phyloP scores from a whole-genome alignment of 2,888 invertebrate genomes.

The Dexiosoma caninum region DNA sequence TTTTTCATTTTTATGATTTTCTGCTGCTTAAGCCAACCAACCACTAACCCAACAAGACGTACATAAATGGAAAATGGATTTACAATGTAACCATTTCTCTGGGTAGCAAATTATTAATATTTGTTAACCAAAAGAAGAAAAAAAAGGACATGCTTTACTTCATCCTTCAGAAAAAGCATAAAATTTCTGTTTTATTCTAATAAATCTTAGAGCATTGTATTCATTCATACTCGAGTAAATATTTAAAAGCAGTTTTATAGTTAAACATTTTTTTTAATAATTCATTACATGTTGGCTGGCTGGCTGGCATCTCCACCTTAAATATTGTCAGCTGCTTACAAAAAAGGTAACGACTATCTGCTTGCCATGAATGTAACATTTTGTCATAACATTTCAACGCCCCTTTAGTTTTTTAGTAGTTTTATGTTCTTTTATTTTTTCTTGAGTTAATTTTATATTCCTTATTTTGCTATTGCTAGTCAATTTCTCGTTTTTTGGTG shows the following conservation, averaged over 20 bases:
- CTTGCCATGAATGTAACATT: slow-evolving; percentile 40
- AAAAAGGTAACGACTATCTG: slow-evolving; percentile 25
- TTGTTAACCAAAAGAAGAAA: background rate
- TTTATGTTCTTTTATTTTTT: slow-evolving; percentile 17
- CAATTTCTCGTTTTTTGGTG: slow-evolving; percentile 6
- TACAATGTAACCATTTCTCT: slow-evolving; percentile 56
- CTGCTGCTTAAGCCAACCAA: slow-evolving; percentile 48
- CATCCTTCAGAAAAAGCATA: slow-evolving; percentile 29
- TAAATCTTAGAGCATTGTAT: slow-evolving; percentile 54
- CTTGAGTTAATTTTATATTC: background rate
- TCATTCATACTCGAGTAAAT: slow-evolving; percentile 21
- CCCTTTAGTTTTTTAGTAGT: slow-evolving; percentile 59
- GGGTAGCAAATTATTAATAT: slow-evolving; percentile 45
- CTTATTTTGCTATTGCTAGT: background rate
- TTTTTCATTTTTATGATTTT: slow-evolving; percentile 59
- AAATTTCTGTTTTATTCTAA: slow-evolving; percentile 59
- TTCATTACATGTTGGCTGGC: background rate
- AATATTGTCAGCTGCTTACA: slow-evolving; percentile 46
- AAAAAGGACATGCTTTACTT: no score
- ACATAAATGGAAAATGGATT: slow-evolving; percentile 18
- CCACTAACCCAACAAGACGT: slow-evolving; percentile 26
- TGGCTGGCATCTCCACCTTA: background rate
- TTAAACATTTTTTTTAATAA: slow-evolving; percentile 14
- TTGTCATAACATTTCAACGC: slow-evolving; percentile 63
- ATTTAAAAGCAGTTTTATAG: slow-evolving; percentile 27